Evolutionary conservation across 2,113 vertebrate genomes (phyloP).

Genomic region (Geococcyx californianus): DNA sequence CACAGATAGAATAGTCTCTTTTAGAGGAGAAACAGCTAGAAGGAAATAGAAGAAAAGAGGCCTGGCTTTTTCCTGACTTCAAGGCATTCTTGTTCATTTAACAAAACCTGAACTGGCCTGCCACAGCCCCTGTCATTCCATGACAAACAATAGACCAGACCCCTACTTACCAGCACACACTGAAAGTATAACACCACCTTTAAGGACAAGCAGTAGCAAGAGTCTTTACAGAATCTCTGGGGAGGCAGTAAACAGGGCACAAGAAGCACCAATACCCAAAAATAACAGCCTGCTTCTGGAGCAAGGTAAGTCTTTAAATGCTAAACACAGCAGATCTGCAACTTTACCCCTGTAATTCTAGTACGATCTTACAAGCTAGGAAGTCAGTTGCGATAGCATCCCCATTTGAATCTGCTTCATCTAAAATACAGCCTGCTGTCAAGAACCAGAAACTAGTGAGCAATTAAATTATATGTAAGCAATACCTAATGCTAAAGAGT

Average conservation of each 20-base stretch:
- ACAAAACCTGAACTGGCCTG: neutral
- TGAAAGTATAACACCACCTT: neutral
- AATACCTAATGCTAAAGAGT: neutral
- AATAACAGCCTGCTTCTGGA: conserved; percentile 40
- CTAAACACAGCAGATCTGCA: conserved; percentile 15
- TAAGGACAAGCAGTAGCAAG: neutral
- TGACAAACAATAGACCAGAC: neutral
- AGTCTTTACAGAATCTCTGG: conserved; percentile 15
- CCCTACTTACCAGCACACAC: neutral
- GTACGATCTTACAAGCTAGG: neutral
- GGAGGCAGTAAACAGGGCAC: neutral
- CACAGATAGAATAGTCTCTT: neutral
- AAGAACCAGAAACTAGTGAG: neutral
- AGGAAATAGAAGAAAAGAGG: neutral
- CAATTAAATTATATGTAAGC: neutral
- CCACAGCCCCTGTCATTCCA: neutral
- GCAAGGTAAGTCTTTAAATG: neutral
- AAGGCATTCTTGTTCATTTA: neutral
- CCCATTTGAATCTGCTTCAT: neutral
- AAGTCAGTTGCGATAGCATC: neutral
- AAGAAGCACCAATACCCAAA: conserved; percentile 32
- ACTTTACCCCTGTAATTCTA: neutral
- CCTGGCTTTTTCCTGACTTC: neutral
- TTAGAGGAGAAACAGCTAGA: neutral
- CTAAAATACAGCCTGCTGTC: conserved; percentile 1